phyloP scores from a whole-genome alignment of 2,113 vertebrate species.

The Argyrosomus japonicus region DNA sequence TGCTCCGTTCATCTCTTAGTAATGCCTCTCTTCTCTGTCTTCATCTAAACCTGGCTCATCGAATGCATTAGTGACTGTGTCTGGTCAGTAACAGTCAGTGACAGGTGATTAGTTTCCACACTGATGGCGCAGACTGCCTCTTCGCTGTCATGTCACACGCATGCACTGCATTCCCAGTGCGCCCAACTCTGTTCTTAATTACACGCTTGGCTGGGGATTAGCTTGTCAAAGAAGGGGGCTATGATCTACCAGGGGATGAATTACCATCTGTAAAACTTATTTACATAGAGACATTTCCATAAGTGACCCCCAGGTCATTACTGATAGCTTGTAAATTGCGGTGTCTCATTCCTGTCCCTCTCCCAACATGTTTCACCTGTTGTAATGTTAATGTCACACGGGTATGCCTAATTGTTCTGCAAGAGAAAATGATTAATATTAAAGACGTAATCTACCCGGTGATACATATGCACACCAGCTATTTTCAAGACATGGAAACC shows the following conservation, averaged over 20 bases:
- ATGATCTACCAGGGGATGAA: slow-evolving; percentile 52
- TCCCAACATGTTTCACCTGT: slow-evolving; percentile 36
- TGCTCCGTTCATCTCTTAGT: neutral
- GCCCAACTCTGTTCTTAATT: slow-evolving; percentile 70
- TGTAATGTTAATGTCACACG: slow-evolving; percentile 12
- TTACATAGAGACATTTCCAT: slow-evolving; percentile 60
- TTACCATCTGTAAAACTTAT: slow-evolving; percentile 57
- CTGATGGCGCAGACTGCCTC: slow-evolving; percentile 14
- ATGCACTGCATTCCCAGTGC: slow-evolving; percentile 17
- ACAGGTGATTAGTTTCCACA: slow-evolving; percentile 55
- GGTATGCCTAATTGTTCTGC: neutral
- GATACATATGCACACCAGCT: neutral
- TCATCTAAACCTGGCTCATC: slow-evolving; percentile 2
- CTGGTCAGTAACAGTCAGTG: slow-evolving; percentile 25
- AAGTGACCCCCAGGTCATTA: slow-evolving; percentile 55
- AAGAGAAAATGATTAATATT: slow-evolving; percentile 23
- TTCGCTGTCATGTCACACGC: slow-evolving; percentile 36
- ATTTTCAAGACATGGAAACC: too few relatives aligned
- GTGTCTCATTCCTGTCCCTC: slow-evolving; percentile 21
- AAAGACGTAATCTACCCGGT: neutral
- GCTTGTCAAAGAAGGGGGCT: slow-evolving; percentile 57
- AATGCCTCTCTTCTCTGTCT: neutral
- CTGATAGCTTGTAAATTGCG: slow-evolving; percentile 51
- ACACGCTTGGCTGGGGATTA: slow-evolving; percentile 73
- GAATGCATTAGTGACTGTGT: slow-evolving; percentile 16